Evolutionary conservation across 2,113 vertebrate species (phyloP).

Genomic region (Odontophorus gujanensis): DNA sequence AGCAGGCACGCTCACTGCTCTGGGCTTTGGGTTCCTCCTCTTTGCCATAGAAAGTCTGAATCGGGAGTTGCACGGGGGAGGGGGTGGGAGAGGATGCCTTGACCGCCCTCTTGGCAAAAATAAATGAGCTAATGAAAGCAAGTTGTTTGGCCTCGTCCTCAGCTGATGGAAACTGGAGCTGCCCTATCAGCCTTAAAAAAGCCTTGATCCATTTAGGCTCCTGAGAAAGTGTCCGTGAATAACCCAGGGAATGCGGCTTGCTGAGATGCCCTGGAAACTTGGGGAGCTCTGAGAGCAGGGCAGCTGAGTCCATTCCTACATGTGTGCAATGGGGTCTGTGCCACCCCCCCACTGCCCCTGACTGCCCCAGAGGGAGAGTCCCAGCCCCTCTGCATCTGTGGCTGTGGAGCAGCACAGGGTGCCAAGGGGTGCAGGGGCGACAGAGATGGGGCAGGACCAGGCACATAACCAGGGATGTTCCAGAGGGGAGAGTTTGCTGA

Average conservation of each 20-base stretch:
- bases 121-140: not conserved
- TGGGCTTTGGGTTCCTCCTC: not conserved
- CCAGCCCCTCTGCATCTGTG: not conserved
- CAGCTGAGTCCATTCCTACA: not conserved
- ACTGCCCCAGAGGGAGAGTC: not conserved
- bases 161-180: not conserved
- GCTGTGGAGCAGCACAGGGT: not conserved
- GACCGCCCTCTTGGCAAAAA: not conserved
- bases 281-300: not conserved
- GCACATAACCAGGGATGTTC: not conserved
- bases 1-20: not conserved
- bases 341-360: no score
- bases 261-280: not conserved
- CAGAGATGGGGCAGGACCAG: not conserved
- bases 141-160: not conserved
- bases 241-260: not conserved
- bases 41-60: not conserved
- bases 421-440: not conserved
- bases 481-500: not conserved
- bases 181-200: not conserved
- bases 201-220: not conserved
- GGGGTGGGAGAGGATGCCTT: not conserved
- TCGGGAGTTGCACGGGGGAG: not conserved
- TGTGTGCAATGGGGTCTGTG: not conserved
- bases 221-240: not conserved